phyloP scores from a whole-genome alignment of 2,797 vertebrate species.

The Xiphophorus birchmanni region DNA sequence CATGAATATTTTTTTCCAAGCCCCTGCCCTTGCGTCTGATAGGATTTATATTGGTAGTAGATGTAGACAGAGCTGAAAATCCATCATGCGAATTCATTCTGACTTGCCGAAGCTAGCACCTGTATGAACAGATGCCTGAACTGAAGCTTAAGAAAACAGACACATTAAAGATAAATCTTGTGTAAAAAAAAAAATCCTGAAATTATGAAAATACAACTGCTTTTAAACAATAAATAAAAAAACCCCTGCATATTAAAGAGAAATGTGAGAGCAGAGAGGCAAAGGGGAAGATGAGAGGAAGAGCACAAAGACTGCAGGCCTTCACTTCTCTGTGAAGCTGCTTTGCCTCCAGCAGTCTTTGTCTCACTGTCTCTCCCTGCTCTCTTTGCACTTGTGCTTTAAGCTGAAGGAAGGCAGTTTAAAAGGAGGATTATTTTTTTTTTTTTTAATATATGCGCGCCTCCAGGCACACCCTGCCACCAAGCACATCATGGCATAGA shows the following conservation, averaged over 20 bases:
- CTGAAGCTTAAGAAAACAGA: not conserved
- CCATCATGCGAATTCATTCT: not conserved
- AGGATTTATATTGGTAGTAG: not conserved
- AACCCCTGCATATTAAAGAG: not conserved
- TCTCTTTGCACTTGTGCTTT: conserved; percentile 36
- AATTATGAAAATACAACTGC: conserved; percentile 13
- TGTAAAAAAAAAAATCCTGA: not conserved
- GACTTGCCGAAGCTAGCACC: not conserved
- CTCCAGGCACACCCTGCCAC: conserved; percentile 57
- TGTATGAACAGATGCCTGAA: not conserved
- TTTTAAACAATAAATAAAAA: conserved; percentile 2
- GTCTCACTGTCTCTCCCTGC: conserved; percentile 28
- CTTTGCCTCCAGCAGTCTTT: conserved; percentile 51
- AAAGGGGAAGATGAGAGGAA: conserved; percentile 31
- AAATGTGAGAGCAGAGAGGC: conserved; percentile 15
- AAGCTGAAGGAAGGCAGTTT: conserved; percentile 50
- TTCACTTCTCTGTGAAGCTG: conserved; percentile 56
- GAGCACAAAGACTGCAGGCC: conserved; percentile 52
- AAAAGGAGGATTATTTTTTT: conserved; percentile 41
- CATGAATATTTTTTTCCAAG: not conserved
- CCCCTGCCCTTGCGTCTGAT: not conserved
- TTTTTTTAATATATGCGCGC: conserved; percentile 50
- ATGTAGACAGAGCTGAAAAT: not conserved
- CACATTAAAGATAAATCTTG: not conserved
- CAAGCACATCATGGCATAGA: conserved; percentile 36